Evolutionary conservation across 2,888 invertebrate species (phyloP), one percentile per base, ranked within the genome.

Genomic region (Erebia aethiops): DNA sequence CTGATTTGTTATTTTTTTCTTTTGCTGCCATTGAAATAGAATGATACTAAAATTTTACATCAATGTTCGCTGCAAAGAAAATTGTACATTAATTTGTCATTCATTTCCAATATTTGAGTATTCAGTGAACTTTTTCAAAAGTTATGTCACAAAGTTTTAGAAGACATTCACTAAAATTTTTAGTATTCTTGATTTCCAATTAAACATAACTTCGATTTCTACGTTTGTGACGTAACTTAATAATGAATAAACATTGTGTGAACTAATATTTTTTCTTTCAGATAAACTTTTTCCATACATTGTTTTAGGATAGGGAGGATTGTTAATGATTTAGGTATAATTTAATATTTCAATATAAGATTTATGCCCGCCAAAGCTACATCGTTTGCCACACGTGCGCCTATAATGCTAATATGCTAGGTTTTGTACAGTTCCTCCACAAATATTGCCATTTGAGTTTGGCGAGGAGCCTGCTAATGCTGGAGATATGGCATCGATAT

Each of bases 381-480:
- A 86, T 84, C 84, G 86, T 87, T 85, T 85, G 87, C 87, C 87
- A 89, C 87, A 88, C 86, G 87, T 84, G 83, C 81, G 86, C 85
- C 84, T 82, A 61, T 73, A 70, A 65, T 70, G 69, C 72, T 70
- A 71, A 73, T 62, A 70, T 46, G 71, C 78, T 80, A 76, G 71
- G 76, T 76, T 77, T 81, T 81, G 76, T 74, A 76, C 84, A 90
- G 89, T 90, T 79, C 87, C 80, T 67, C 89, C 89, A 67, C 81
- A 95, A 91, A 95, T 96, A 81, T 92, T 94, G 80, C 95, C 95
- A 62, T 95, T 96, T 85, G 94, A 95, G 78, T 95, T 96, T 82
- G 95, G 95, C 74, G 95, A 95, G 67, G 95, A 95, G 78, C 95
- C 96, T 68, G 95, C 96, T n/a, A 96, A 96, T 83, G 96, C 96